Conservation (phyloP, 2,888 invertebrate genomes). For the Andricus curvator region DNA sequence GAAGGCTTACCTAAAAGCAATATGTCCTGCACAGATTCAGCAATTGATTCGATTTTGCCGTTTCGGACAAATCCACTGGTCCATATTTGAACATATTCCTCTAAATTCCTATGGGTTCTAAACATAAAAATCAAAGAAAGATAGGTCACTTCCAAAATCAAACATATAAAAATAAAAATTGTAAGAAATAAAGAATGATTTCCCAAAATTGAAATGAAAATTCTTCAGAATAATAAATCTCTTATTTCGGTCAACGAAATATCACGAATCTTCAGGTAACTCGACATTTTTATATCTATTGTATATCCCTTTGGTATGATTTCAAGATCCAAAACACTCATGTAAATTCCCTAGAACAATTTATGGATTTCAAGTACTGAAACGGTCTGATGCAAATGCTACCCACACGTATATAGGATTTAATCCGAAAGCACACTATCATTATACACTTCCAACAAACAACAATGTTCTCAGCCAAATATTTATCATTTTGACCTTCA, state of each 20-base stretch:
- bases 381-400: conserved; percentile 2
- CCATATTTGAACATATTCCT: neutral
- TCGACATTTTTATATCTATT: neutral
- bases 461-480: neutral
- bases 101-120: neutral
- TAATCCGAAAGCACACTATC: neutral
- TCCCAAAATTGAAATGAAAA: neutral
- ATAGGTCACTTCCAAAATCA: neutral
- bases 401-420: neutral
- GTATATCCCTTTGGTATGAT: neutral
- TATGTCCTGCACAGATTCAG: neutral
- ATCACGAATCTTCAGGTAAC: neutral
- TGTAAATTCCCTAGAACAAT: neutral
- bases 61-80: neutral
- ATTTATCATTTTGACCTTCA: neutral
- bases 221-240: neutral
- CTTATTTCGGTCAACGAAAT: neutral
- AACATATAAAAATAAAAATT: neutral
- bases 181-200: no score
- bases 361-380: neutral
- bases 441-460: conserved; percentile 7
- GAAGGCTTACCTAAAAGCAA: neutral
- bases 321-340: neutral
- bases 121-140: neutral
- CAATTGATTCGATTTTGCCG: neutral